Conservation (phyloP, 2,888 invertebrate species). For the Nasonia oneida region DNA sequence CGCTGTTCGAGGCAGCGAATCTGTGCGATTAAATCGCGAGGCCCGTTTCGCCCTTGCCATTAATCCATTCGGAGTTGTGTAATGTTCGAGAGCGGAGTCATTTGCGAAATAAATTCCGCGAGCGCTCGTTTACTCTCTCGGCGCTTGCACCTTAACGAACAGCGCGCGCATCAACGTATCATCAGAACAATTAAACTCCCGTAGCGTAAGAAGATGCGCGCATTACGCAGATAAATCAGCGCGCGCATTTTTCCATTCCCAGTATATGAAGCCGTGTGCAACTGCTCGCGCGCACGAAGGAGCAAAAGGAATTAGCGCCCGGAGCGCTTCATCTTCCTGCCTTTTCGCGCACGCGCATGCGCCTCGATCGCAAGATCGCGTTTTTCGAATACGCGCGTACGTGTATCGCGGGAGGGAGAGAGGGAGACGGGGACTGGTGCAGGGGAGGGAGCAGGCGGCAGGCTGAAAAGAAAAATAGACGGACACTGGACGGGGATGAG, state of each 20-base stretch:
- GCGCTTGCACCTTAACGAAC: conserved; percentile 17
- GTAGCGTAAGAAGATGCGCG: background rate
- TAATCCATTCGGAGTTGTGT: background rate
- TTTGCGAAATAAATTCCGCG: conserved; percentile 23
- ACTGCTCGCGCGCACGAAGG: background rate
- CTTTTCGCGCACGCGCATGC: conserved; percentile 1
- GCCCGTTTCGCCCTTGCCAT: background rate
- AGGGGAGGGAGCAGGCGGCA: background rate
- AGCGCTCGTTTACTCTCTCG: background rate
- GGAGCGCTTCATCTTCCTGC: conserved; percentile 46
- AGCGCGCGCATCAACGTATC: conserved; percentile 42
- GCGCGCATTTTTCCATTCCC: conserved; percentile 28
- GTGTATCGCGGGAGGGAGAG: background rate
- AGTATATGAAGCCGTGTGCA: background rate
- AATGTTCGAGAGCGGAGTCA: background rate
- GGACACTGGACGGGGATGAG: background rate
- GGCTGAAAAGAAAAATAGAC: background rate
- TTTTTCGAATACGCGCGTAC: background rate
- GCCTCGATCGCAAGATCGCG: background rate
- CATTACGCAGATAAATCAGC: conserved; percentile 42
- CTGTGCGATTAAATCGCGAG: background rate
- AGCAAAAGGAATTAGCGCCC: conserved; percentile 33
- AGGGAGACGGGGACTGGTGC: background rate
- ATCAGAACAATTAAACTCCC: conserved; percentile 48
- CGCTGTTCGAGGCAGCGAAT: background rate